phyloP scores from a whole-genome alignment of 30 jellyfish, hydroid and myxozoan species.

The Turritopsis rubra region DNA sequence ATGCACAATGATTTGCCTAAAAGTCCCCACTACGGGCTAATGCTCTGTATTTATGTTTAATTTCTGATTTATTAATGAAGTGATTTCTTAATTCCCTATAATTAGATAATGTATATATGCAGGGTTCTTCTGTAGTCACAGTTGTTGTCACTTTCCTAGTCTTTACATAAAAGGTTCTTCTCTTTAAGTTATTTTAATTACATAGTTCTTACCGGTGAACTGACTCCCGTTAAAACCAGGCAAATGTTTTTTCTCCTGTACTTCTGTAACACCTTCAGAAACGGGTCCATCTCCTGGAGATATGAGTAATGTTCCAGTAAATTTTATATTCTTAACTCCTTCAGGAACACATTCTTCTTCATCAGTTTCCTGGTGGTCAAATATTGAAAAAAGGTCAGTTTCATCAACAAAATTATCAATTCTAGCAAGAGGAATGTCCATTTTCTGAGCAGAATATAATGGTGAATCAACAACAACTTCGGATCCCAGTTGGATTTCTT shows the following conservation, averaged over 20 bases:
- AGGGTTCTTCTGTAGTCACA: no score
- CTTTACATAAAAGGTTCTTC: no score
- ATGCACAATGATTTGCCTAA: no score
- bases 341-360: not conserved
- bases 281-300: not conserved
- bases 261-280: not conserved
- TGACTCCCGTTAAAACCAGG: not conserved
- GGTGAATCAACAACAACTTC: not conserved
- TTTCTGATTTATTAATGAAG: no score
- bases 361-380: not conserved
- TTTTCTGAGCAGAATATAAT: not conserved
- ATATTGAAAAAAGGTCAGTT: not conserved
- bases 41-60: no score
- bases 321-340: not conserved
- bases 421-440: slow-evolving; percentile 4
- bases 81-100: no score
- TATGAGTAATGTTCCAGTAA: not conserved
- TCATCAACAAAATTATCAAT: slow-evolving; percentile 15
- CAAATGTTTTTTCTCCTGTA: not conserved
- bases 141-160: no score
- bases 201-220: not conserved
- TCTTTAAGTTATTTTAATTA: no score
- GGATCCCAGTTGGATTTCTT: not conserved
- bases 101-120: no score
- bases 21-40: no score